Evolutionary conservation across 2,888 invertebrate species (phyloP).

Genomic region (Pseudolycoriella hygida): DNA sequence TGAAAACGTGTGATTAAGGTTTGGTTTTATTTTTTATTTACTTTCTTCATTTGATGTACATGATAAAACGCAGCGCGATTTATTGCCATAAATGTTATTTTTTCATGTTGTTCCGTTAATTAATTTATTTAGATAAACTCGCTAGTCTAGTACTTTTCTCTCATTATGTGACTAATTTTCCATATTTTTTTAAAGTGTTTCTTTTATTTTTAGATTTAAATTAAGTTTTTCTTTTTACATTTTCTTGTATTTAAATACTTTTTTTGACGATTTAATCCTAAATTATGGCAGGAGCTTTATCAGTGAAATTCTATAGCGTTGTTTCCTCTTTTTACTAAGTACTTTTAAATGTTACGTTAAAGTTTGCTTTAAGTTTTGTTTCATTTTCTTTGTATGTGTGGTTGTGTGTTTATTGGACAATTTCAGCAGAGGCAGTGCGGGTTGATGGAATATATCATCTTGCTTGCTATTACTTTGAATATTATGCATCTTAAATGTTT

Average conservation of each 20-base stretch:
- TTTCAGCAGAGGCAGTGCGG: constrained; percentile 1
- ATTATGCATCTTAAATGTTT: background rate
- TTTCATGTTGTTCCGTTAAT: background rate
- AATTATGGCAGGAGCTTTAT: constrained; percentile 3
- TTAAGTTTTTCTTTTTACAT: background rate
- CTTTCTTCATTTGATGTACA: no score
- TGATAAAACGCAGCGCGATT: no score
- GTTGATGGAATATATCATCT: constrained; percentile 1
- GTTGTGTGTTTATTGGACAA: background rate
- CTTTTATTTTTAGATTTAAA: constrained; percentile 1
- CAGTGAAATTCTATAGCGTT: constrained; percentile 3
- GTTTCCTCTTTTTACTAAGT: background rate
- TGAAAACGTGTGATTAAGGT: no score
- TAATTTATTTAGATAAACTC: background rate
- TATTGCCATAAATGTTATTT: background rate
- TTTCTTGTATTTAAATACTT: background rate
- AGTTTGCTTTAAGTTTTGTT: background rate
- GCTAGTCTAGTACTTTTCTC: constrained; percentile 3
- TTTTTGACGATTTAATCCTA: background rate
- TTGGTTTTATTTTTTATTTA: no score
- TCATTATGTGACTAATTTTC: background rate
- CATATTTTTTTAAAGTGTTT: background rate
- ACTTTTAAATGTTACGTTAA: background rate
- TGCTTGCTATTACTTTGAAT: background rate
- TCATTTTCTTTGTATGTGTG: background rate